Percentiles rank a stretch among this genome's conserved stretches.
phyloP scores from a whole-genome alignment of 1,140 invertebrate species.

The Diplogasteroides magnus region DNA sequence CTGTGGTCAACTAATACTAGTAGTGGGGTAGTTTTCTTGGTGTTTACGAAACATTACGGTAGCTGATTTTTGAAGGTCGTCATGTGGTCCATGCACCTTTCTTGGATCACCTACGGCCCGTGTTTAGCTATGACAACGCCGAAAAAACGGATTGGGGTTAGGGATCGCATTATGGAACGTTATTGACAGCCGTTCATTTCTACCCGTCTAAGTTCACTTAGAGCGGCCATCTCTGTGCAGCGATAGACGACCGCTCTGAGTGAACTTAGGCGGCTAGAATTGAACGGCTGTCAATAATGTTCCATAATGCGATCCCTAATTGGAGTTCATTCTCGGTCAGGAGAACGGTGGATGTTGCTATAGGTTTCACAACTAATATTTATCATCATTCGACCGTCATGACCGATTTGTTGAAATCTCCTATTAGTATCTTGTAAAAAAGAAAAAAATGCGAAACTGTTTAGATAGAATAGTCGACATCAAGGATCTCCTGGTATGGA shows the following conservation, averaged over 20 bases:
- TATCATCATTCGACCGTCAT: neutral
- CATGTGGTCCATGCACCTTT: neutral
- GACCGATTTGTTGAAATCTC: neutral
- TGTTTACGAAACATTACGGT: neutral
- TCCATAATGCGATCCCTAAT: no score
- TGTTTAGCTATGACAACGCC: neutral
- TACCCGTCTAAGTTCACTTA: no score
- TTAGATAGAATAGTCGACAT: no score
- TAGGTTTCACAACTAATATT: neutral
- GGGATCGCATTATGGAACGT: no score
- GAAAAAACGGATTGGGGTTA: no score
- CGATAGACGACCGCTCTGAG: no score
- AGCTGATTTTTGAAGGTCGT: no score
- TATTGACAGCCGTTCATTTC: no score
- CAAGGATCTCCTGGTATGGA: neutral
- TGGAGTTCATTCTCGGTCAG: neutral
- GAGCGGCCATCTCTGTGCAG: no score
- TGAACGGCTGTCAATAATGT: no score
- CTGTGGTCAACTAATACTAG: neutral
- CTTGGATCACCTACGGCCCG: neutral
- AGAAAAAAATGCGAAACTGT: neutral
- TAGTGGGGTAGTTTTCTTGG: neutral
- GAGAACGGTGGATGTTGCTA: no score
- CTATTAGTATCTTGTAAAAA: neutral
- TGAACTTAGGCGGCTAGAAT: no score